Base-by-base conservation (phyloP, 2,888 invertebrate genomes). In the Mesoligia furuncula region DNA sequence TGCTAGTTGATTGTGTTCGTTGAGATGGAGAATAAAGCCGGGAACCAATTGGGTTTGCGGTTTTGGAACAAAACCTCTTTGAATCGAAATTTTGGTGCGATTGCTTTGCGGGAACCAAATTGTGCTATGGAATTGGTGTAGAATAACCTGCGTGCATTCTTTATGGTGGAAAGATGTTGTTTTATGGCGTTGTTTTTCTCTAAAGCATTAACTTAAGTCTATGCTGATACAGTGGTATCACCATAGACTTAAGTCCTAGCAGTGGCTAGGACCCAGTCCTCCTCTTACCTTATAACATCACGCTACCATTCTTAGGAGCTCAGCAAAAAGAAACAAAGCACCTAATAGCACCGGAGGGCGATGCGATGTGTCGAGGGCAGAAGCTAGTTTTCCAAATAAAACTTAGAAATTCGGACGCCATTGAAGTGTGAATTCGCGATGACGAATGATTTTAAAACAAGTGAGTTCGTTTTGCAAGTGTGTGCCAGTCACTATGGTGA, bases 21-120 rank as follows among this genome's bases (percentile, higher is more conserved):
- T 73, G 65, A 81, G 73, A 83, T 73, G 73, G 69, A 69, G 73
- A 78, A 83, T 83, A 76, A 59, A 76, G 69, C 82, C 36, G 82
- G 27, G 7, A 72, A 68, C 83, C 67, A 72, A 83, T 72, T 78
- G 48, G 68, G n/a, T 78, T 67, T 68, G 79, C 57, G 68, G 65
- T 59, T 70, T 64, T 45, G 24, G 31, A 75, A 75, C 76, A 59
- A 69, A 51, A 69, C 75, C 77, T 80, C 68, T 80, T 66, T 82
- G 69, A 65, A 76, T 69, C 42, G 64, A 36, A 59, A 31, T 51
- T 76, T 39, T 48, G 48, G 24, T 9, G 42, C 51, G 75, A 68
- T 81, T 79, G 75, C 54, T 48, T 80, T 67, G 59, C 31, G 45
- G 9, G 57, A 48, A 31, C 0, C 24, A 15, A 48, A 79, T 68